Evolutionary conservation across 2,797 vertebrate genomes (phyloP).

Genomic region (Brachyrhaphis roseni): DNA sequence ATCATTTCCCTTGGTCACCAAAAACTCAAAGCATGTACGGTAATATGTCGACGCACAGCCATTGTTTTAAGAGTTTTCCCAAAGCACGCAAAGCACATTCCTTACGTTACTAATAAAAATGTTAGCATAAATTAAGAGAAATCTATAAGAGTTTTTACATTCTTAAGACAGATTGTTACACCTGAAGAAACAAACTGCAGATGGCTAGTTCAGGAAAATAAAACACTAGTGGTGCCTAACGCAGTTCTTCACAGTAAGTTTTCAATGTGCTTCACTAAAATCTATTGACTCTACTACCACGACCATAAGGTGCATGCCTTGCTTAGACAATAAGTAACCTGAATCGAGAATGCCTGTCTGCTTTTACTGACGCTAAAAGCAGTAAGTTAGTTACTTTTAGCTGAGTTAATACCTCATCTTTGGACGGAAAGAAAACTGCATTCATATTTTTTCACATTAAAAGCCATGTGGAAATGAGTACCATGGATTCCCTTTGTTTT

Average conservation of each 20-base stretch:
- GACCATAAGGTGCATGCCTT: conserved; percentile 24
- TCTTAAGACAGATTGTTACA: conserved; percentile 44
- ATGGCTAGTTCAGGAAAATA: conserved; percentile 27
- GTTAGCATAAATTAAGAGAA: conserved; percentile 19
- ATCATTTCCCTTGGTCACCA: conserved; percentile 67
- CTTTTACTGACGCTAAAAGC: conserved; percentile 8
- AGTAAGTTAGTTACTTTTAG: conserved; percentile 20
- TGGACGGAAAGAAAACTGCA: conserved; percentile 6
- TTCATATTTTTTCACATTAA: conserved; percentile 22
- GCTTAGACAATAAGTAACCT: conserved; percentile 5
- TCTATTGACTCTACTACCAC: conserved; percentile 4
- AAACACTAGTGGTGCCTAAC: conserved; percentile 14
- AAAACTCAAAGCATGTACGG: conserved; percentile 44
- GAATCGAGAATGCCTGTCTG: conserved; percentile 13
- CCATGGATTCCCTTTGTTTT: conserved; percentile 22
- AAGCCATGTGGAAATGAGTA: conserved; percentile 13
- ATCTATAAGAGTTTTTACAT: conserved; percentile 50
- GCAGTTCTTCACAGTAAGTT: conserved; percentile 46
- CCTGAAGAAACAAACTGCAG: conserved; percentile 7
- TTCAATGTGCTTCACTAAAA: conserved; percentile 33
- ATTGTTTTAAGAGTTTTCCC: conserved; percentile 15
- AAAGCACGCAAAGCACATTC: conserved; percentile 52
- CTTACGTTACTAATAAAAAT: conserved; percentile 44
- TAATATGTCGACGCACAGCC: conserved; percentile 24
- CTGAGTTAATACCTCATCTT: conserved; percentile 6